phyloP scores from a whole-genome alignment of 2,888 invertebrate genomes.

The Sinodicranocentrus sp. region DNA sequence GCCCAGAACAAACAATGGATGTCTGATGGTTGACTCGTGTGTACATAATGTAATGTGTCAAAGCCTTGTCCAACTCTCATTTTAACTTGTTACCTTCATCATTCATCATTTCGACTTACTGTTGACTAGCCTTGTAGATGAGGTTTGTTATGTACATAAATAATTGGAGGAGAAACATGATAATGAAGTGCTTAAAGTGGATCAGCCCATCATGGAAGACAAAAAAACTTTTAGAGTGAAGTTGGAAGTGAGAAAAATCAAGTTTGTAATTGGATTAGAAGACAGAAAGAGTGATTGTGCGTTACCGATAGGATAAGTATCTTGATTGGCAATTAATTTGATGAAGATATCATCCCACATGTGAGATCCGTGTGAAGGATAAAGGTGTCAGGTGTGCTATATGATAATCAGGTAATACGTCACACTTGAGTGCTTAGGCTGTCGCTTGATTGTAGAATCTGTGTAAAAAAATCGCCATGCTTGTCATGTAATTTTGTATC shows the following conservation, averaged over 20 bases:
- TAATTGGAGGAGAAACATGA: slow-evolving; percentile 13
- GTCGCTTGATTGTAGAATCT: too few species aligned
- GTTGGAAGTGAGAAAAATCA: neutral
- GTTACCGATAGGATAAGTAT: slow-evolving; percentile 64
- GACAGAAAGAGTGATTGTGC: slow-evolving; percentile 24
- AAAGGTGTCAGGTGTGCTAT: too few species aligned
- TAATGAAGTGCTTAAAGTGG: slow-evolving; percentile 60
- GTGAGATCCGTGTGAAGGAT: too few species aligned
- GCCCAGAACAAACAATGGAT: slow-evolving; percentile 60
- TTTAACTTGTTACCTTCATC: neutral
- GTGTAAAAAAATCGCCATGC: slow-evolving; percentile 22
- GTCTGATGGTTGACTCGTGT: slow-evolving; percentile 57
- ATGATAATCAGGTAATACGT: too few species aligned
- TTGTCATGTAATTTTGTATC: slow-evolving; percentile 23
- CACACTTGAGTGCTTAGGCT: too few species aligned
- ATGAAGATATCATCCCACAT: slow-evolving; percentile 58
- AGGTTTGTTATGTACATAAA: too few species aligned
- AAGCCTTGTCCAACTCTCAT: slow-evolving; percentile 50
- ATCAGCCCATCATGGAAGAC: slow-evolving; percentile 25
- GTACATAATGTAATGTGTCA: slow-evolving; percentile 64
- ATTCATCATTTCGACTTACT: too few species aligned
- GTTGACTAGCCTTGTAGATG: too few species aligned
- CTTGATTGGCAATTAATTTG: slow-evolving; percentile 68
- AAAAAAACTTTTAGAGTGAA: neutral
- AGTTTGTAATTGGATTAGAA: slow-evolving; percentile 36